phyloP scores from a whole-genome alignment of 2,888 invertebrate genomes.

The Lasioglossum marginatum region DNA sequence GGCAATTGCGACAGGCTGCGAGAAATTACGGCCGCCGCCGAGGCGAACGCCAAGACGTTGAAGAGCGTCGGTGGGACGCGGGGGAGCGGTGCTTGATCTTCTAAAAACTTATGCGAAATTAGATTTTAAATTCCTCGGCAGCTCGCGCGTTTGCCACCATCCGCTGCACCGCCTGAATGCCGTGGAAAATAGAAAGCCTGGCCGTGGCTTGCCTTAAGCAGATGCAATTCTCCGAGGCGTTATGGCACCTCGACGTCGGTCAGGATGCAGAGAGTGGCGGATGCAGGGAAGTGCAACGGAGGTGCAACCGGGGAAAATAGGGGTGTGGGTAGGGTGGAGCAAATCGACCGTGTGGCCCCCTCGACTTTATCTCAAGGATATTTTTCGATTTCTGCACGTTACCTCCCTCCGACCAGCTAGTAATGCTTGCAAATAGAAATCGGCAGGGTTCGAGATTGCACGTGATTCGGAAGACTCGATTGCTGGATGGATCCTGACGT shows the following conservation, averaged over 20 bases:
- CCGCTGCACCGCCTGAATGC: conserved; percentile 57
- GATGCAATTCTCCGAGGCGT: conserved; percentile 69
- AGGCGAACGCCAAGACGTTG: conserved; percentile 31
- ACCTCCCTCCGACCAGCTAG: conserved; percentile 15
- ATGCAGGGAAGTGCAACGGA: background rate
- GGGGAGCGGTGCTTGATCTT: conserved; percentile 55
- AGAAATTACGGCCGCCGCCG: conserved; percentile 67
- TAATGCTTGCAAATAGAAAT: conserved; percentile 63
- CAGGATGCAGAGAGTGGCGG: conserved; percentile 24
- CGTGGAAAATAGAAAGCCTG: conserved; percentile 66
- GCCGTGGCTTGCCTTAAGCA: conserved; percentile 64
- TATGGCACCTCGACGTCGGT: conserved; percentile 43
- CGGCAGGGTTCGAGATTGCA: conserved; percentile 3
- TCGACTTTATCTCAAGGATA: conserved; percentile 63
- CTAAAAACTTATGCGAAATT: conserved; percentile 78
- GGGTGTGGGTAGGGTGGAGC: background rate
- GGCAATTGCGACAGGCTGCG: conserved; percentile 63
- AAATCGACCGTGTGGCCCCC: conserved; percentile 48
- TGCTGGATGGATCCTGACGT: conserved; percentile 6
- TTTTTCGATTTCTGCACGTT: conserved; percentile 47
- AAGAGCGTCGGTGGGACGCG: conserved; percentile 6
- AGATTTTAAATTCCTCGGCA: conserved; percentile 77
- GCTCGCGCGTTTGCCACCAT: conserved; percentile 33
- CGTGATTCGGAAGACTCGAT: conserved; percentile 20
- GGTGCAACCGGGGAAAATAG: background rate